Percentiles rank a stretch among this genome's conserved stretches.
Evolutionary conservation across 1,140 invertebrate species (phyloP).

Genomic region (Drosophila malerkotliana): DNA sequence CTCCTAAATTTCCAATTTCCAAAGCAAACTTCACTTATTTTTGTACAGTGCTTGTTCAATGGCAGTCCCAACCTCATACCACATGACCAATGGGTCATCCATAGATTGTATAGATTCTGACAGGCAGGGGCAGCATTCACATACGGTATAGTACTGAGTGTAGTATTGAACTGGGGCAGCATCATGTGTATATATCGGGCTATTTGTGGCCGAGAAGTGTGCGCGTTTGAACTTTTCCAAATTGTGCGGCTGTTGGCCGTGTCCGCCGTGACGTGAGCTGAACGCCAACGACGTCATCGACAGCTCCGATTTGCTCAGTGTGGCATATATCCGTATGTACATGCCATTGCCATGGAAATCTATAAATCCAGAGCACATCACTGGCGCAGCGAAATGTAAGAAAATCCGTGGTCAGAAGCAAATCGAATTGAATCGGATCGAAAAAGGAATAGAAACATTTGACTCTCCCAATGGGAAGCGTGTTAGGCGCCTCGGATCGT

Average conservation of each 20-base stretch:
- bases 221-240: slow-evolving; percentile 72
- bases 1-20: too few relatives aligned
- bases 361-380: slow-evolving; percentile 45
- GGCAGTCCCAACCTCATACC: slow-evolving; percentile 31
- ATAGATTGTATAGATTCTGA: slow-evolving; percentile 10
- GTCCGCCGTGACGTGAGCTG: slow-evolving; percentile 60
- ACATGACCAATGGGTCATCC: slow-evolving; percentile 39
- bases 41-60: slow-evolving; percentile 5
- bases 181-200: slow-evolving; percentile 39
- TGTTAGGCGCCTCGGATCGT: slow-evolving; percentile 62
- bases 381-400: slow-evolving; percentile 17
- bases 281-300: slow-evolving; percentile 61
- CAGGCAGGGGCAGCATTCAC: slow-evolving; percentile 10
- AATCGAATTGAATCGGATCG: slow-evolving; percentile 5
- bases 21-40: not conserved
- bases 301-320: slow-evolving; percentile 25
- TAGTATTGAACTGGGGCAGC: slow-evolving; percentile 43
- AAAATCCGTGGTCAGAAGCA: slow-evolving; percentile 3
- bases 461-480: slow-evolving; percentile 75
- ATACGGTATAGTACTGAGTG: slow-evolving; percentile 8
- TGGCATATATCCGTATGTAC: slow-evolving; percentile 14
- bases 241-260: slow-evolving; percentile 47
- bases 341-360: slow-evolving; percentile 55
- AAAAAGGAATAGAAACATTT: slow-evolving; percentile 29
- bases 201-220: slow-evolving; percentile 73